phyloP scores from a whole-genome alignment of 2,113 vertebrate species.

The Hypanus sabinus region DNA sequence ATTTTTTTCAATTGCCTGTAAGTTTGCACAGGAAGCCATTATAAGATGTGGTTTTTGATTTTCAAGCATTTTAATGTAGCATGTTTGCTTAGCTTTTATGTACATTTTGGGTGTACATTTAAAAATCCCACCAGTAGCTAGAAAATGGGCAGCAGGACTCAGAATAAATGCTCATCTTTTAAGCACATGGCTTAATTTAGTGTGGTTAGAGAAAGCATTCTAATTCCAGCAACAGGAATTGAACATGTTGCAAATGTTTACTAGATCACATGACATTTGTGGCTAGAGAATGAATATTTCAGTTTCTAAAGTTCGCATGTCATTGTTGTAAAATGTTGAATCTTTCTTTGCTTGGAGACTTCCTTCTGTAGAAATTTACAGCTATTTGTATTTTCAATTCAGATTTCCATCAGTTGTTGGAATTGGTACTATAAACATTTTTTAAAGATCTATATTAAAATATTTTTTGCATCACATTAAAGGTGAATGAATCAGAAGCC shows the following conservation, averaged over 20 bases:
- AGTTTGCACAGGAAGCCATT: background rate
- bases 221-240: background rate
- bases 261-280: too few relatives aligned
- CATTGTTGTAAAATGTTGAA: too few relatives aligned
- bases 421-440: background rate
- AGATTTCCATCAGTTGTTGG: too few relatives aligned
- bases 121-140: background rate
- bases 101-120: background rate
- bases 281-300: too few relatives aligned
- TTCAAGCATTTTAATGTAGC: conserved; percentile 44
- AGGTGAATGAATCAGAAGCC: background rate
- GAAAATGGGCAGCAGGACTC: background rate
- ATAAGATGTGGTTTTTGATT: conserved; percentile 39
- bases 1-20: background rate
- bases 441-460: background rate
- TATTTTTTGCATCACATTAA: background rate
- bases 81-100: background rate
- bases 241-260: background rate
- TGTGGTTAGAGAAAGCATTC: background rate
- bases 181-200: background rate
- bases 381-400: too few relatives aligned
- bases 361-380: too few relatives aligned
- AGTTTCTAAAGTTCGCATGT: too few relatives aligned
- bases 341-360: too few relatives aligned
- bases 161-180: background rate